phyloP scores from a whole-genome alignment of 2,888 invertebrate species.

The Pachydiplax longipennis region DNA sequence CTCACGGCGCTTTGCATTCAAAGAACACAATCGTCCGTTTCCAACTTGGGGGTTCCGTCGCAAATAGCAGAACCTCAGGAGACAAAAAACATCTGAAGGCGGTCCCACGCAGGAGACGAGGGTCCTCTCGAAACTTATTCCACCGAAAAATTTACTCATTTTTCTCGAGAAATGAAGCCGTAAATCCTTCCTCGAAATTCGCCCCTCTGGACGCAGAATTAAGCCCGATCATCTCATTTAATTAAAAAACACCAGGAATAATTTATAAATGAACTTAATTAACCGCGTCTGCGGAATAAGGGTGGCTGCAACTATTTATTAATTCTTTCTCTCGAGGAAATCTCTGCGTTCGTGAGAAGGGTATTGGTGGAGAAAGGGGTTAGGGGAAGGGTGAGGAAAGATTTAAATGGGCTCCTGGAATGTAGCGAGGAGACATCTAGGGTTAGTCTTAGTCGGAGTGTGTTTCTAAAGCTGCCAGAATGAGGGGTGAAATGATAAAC shows the following conservation, averaged over 20 bases:
- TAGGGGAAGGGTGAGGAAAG: not conserved
- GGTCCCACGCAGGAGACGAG: too few relatives aligned
- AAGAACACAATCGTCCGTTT: too few relatives aligned
- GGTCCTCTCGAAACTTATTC: too few relatives aligned
- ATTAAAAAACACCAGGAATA: not conserved
- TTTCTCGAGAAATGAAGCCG: not conserved
- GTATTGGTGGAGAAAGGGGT: not conserved
- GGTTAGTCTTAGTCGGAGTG: not conserved
- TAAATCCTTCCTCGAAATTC: not conserved
- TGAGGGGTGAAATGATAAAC: not conserved
- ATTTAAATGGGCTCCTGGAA: not conserved
- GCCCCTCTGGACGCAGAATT: not conserved
- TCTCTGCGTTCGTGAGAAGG: not conserved
- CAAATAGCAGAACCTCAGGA: too few relatives aligned
- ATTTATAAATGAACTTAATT: not conserved
- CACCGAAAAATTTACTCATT: not conserved
- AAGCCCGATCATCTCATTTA: not conserved
- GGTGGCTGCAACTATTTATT: not conserved
- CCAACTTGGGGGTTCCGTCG: too few relatives aligned
- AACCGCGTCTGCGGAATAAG: not conserved
- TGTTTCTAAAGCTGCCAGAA: not conserved
- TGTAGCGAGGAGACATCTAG: not conserved
- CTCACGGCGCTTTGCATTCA: too few relatives aligned
- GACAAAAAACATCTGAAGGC: too few relatives aligned
- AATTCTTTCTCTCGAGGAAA: not conserved